Conservation (phyloP, 2,797 vertebrate species). For the Xiphophorus birchmanni region DNA sequence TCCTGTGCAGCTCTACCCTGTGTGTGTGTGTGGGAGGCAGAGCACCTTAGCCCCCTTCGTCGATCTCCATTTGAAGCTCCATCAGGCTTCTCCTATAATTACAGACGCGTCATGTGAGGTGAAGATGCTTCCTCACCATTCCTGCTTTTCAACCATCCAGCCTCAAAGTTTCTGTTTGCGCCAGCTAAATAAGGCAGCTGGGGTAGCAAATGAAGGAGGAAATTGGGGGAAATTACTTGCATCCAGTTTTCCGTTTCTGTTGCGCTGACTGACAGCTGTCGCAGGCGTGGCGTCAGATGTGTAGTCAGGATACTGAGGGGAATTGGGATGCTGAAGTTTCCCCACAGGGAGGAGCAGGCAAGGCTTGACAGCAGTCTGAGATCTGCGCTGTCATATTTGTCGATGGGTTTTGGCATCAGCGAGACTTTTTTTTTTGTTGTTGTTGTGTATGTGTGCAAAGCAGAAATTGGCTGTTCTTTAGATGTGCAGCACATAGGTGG, state of each 20-base stretch:
- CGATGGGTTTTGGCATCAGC: neutral
- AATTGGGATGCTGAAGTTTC: neutral
- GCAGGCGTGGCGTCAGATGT: constrained; percentile 20
- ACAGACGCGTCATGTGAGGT: constrained; percentile 33
- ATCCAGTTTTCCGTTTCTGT: constrained; percentile 47
- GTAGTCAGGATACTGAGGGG: neutral
- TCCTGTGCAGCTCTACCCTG: constrained; percentile 34
- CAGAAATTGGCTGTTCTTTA: neutral
- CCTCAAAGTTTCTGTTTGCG: neutral
- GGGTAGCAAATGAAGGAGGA: constrained; percentile 2
- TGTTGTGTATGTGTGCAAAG: neutral
- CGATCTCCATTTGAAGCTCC: constrained; percentile 24
- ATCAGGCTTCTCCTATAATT: constrained; percentile 46
- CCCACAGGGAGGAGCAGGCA: constrained; percentile 6
- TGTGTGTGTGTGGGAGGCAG: constrained; percentile 16
- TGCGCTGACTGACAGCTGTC: constrained; percentile 60
- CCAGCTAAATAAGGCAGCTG: neutral
- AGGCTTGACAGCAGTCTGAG: constrained; percentile 22
- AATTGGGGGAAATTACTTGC: neutral
- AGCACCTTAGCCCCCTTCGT: constrained; percentile 9
- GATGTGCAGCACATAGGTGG: neutral
- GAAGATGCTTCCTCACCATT: constrained; percentile 6
- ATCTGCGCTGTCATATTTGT: constrained; percentile 34
- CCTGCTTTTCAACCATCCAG: neutral
- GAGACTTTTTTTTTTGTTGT: neutral